Percentiles rank a stretch among this genome's conserved stretches.
phyloP scores from a whole-genome alignment of 2,888 invertebrate genomes.

The Plebejus anna region DNA sequence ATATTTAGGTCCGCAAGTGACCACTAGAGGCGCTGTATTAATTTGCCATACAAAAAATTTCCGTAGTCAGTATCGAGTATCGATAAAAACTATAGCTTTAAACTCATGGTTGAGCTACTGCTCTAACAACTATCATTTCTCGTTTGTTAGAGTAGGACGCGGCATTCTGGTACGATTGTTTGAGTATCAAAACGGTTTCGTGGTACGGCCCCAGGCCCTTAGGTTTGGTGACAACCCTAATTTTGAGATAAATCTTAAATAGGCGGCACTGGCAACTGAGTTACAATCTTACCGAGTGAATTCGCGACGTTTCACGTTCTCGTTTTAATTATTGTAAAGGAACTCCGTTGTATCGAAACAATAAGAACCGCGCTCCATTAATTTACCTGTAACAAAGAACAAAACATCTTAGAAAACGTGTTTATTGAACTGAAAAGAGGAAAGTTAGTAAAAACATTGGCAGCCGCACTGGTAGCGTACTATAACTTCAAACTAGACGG shows the following conservation, averaged over 20 bases:
- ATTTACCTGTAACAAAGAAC: constrained; percentile 24
- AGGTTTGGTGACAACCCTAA: too few species aligned
- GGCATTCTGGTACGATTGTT: too few species aligned
- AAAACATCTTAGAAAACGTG: constrained; percentile 21
- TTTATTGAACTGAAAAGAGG: constrained; percentile 21
- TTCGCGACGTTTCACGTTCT: constrained; percentile 1
- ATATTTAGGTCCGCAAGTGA: too few species aligned
- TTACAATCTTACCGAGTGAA: neutral
- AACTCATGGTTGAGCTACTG: too few species aligned
- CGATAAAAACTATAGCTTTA: too few species aligned
- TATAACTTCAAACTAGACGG: neutral
- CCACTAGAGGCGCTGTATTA: too few species aligned
- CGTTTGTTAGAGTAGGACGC: too few species aligned
- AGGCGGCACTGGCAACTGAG: neutral
- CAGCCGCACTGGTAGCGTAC: neutral
- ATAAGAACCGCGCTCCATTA: constrained; percentile 6
- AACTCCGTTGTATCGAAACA: neutral
- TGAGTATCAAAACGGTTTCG: too few species aligned
- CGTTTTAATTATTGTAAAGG: constrained; percentile 6
- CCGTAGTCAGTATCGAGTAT: too few species aligned
- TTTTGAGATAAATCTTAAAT: neutral
- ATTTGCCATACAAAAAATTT: too few species aligned
- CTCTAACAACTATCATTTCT: too few species aligned
- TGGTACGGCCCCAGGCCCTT: too few species aligned
- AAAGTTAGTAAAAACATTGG: constrained; percentile 2